Percentiles rank a stretch among this genome's conserved stretches.
Evolutionary conservation across 1,140 invertebrate genomes (phyloP).

Genomic region (Papilio dardanus): DNA sequence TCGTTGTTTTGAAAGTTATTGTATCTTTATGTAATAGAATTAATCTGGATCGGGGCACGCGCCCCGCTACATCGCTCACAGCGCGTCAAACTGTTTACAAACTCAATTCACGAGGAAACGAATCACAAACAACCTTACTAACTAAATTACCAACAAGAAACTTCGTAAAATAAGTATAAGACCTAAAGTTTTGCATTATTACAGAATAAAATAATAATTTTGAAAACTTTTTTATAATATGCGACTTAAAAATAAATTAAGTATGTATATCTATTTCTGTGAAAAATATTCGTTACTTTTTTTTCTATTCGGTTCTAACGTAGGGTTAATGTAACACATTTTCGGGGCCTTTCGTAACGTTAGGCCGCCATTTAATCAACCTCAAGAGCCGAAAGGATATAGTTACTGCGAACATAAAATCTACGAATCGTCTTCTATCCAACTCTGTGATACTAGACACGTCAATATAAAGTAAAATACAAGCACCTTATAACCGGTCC

Average conservation of each 20-base stretch:
- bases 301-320: neutral
- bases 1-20: slow-evolving; percentile 8
- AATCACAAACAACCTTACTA: neutral
- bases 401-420: slow-evolving; percentile 22
- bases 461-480: slow-evolving; percentile 10
- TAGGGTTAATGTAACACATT: neutral
- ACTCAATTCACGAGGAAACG: slow-evolving; percentile 3
- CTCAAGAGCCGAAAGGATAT: slow-evolving; percentile 18
- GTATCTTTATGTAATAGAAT: slow-evolving; percentile 4
- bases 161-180: neutral
- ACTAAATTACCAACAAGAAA: neutral
- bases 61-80: neutral
- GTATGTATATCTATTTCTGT: neutral
- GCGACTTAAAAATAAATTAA: neutral
- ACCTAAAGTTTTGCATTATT: too few species aligned
- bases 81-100: slow-evolving; percentile 8
- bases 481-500: slow-evolving; percentile 19
- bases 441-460: neutral
- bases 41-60: neutral
- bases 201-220: too few species aligned
- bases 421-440: slow-evolving; percentile 10
- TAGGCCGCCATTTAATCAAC: slow-evolving; percentile 23
- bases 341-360: neutral
- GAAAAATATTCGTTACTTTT: neutral
- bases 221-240: neutral